Conservation (phyloP, 1,140 invertebrate genomes). For the Antheraea mylitta region DNA sequence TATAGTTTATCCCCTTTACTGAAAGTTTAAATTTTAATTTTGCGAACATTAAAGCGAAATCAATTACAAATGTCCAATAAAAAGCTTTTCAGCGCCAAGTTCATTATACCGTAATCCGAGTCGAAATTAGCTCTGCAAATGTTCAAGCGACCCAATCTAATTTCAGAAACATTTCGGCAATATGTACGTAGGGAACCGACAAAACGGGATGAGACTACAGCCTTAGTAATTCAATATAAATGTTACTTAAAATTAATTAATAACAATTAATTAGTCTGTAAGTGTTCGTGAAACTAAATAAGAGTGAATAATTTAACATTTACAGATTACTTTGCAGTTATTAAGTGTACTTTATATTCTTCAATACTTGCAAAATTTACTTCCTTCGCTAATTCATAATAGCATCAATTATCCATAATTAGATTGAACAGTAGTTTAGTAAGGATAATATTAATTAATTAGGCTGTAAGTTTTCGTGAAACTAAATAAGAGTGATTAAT, state of each 20-base stretch:
- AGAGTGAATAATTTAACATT: slow-evolving; percentile 5
- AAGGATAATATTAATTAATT: too few relatives aligned
- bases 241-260: slow-evolving; percentile 6
- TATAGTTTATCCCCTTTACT: background rate
- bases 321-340: too few relatives aligned
- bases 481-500: too few relatives aligned
- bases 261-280: slow-evolving; percentile 7
- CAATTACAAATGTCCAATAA: slow-evolving; percentile 13
- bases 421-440: too few relatives aligned
- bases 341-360: too few relatives aligned
- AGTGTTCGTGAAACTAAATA: slow-evolving; percentile 6
- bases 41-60: background rate
- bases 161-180: slow-evolving; percentile 18
- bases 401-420: too few relatives aligned
- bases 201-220: slow-evolving; percentile 8
- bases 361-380: too few relatives aligned
- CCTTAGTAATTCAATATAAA: slow-evolving; percentile 7
- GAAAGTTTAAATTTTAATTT: background rate
- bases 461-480: too few relatives aligned
- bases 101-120: slow-evolving; percentile 22
- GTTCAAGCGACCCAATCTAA: slow-evolving; percentile 17
- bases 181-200: slow-evolving; percentile 9
- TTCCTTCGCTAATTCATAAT: too few relatives aligned
- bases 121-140: slow-evolving; percentile 18
- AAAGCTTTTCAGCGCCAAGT: slow-evolving; percentile 18